These are phyloP conservation scores for Mormyrus hasselquistii DNA, from an alignment of 2,797 vertebrate genomes.

Conservation along the genomic window DNA sequence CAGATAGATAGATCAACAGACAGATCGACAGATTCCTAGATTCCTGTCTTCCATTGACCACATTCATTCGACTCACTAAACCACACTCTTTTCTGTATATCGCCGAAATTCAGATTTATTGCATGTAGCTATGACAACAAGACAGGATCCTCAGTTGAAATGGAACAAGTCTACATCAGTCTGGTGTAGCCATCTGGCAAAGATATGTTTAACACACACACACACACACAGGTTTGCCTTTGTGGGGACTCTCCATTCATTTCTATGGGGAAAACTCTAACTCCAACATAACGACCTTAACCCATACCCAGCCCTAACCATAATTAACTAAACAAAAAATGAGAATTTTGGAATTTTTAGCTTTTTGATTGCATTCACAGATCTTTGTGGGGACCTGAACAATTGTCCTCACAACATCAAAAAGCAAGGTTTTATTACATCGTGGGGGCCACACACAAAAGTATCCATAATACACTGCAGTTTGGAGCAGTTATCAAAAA, in stretches of 20 bases:
- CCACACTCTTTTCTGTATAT: background rate
- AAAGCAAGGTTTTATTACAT: background rate
- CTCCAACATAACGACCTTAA: background rate
- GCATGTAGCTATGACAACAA: conserved; percentile 10
- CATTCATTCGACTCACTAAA: background rate
- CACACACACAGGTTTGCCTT: background rate
- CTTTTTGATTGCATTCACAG: background rate
- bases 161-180: background rate
- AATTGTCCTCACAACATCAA: background rate
- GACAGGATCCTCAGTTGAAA: background rate
- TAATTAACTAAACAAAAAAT: background rate
- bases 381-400: background rate
- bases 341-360: background rate
- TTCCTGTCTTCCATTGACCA: background rate
- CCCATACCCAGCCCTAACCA: background rate
- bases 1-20: background rate
- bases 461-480: background rate
- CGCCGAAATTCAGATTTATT: background rate
- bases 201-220: background rate
- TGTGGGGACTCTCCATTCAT: background rate
- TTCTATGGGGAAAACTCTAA: background rate
- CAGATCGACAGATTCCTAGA: too few relatives aligned
- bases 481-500: background rate
- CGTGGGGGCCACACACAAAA: background rate
- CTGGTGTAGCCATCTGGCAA: background rate